These are phyloP conservation scores for Scaptomyza cyrtandrae DNA, from an alignment of 2,888 invertebrate species.

Conservation along the genomic window DNA sequence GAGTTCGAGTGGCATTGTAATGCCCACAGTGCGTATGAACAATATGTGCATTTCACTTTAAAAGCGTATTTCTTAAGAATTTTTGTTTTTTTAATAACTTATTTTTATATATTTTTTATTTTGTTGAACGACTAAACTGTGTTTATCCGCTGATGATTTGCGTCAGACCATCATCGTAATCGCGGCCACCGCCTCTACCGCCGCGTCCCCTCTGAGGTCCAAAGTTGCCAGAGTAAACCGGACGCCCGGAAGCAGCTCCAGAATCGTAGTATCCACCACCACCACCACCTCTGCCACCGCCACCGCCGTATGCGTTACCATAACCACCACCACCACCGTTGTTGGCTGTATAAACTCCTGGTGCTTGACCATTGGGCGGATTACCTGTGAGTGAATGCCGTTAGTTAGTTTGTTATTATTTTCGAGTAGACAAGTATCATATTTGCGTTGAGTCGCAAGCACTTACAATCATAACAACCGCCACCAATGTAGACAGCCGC, in stretches of 20 bases:
- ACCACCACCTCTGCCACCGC: conserved; percentile 13
- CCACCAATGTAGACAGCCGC: conserved; percentile 72
- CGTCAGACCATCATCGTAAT: conserved; percentile 59
- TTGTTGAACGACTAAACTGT: neutral
- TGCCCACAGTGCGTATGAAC: neutral
- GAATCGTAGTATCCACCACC: conserved; percentile 15
- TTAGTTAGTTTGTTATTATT: conserved; percentile 35
- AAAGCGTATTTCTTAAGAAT: neutral
- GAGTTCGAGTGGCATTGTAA: neutral
- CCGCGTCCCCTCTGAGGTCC: conserved; percentile 47
- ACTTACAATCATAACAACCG: conserved; percentile 73
- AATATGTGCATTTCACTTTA: too few relatives aligned
- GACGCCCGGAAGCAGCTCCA: conserved; percentile 43
- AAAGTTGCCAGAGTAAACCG: conserved; percentile 65
- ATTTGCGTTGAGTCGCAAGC: neutral
- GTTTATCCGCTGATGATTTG: conserved; percentile 63
- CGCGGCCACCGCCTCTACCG: conserved; percentile 34
- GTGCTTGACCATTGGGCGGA: conserved; percentile 64
- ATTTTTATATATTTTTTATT: neutral
- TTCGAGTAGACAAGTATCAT: neutral
- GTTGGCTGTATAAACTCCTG: conserved; percentile 60
- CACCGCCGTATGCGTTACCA: conserved; percentile 13
- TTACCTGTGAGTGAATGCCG: conserved; percentile 58
- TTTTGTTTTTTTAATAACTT: neutral
- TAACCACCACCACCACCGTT: conserved; percentile 17